Conservation (phyloP, 2,113 vertebrate species). For the Pantherophis guttatus region DNA sequence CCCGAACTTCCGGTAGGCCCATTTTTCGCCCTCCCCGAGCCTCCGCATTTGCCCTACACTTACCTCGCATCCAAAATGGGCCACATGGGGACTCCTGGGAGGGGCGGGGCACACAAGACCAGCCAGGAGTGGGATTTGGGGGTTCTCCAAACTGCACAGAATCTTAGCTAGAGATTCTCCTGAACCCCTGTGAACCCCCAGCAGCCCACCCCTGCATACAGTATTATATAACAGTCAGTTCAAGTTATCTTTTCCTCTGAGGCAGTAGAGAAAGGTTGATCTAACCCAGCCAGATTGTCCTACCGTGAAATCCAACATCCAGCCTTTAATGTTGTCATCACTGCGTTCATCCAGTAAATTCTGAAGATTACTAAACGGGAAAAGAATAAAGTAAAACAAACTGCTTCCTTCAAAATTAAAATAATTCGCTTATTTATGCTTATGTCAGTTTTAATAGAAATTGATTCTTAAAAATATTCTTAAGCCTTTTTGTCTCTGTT, state of each 20-base stretch:
- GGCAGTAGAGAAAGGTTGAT: neutral
- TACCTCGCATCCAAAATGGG: too few relatives aligned
- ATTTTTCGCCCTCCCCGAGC: too few relatives aligned
- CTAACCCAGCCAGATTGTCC: conserved; percentile 7
- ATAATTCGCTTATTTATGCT: neutral
- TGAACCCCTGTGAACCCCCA: too few relatives aligned
- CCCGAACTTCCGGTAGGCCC: too few relatives aligned
- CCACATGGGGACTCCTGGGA: too few relatives aligned
- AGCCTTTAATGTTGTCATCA: conserved; percentile 40
- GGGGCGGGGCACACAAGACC: too few relatives aligned
- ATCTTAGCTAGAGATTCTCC: too few relatives aligned
- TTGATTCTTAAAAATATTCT: neutral
- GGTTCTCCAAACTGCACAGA: too few relatives aligned
- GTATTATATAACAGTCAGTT: neutral
- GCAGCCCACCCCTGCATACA: neutral
- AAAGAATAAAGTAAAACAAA: neutral
- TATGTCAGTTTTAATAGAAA: neutral
- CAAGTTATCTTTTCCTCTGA: neutral
- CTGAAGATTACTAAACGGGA: conserved; percentile 45
- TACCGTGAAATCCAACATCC: conserved; percentile 66
- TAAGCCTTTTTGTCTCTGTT: neutral
- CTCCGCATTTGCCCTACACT: too few relatives aligned
- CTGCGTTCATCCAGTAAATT: conserved; percentile 50
- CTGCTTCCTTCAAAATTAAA: neutral
- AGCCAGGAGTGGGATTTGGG: too few relatives aligned